Evolutionary conservation across 2,888 invertebrate genomes (phyloP).

Genomic region (Carcina quercana): DNA sequence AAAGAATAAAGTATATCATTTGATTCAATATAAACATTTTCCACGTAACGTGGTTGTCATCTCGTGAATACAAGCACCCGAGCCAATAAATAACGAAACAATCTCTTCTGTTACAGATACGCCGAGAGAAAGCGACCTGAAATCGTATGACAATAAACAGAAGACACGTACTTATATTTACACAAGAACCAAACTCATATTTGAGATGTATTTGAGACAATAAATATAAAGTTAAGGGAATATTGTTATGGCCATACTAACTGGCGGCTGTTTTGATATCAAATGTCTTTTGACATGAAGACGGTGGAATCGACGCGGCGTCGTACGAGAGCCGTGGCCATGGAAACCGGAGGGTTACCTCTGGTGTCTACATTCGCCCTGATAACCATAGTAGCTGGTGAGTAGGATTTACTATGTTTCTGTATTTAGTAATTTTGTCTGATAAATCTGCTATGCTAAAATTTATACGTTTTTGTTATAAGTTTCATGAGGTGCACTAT

Average conservation of each 20-base stretch:
- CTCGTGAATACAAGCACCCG: too few species aligned
- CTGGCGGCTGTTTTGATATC: slow-evolving; percentile 25
- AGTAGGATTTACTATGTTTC: slow-evolving; percentile 21
- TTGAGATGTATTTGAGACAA: slow-evolving; percentile 25
- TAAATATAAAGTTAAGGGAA: slow-evolving; percentile 21
- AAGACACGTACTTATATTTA: slow-evolving; percentile 15
- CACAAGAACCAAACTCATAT: slow-evolving; percentile 11
- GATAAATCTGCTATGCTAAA: neutral
- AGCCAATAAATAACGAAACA: too few species aligned
- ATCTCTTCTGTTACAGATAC: slow-evolving; percentile 46
- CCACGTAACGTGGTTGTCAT: too few species aligned
- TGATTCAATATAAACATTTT: too few species aligned
- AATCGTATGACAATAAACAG: slow-evolving; percentile 32
- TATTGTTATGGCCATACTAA: slow-evolving; percentile 33
- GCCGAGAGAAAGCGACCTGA: slow-evolving; percentile 19
- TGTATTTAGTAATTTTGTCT: too few species aligned
- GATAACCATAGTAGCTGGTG: slow-evolving; percentile 66
- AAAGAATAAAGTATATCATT: too few species aligned
- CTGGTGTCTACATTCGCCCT: slow-evolving; percentile 63
- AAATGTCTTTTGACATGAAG: slow-evolving; percentile 46
- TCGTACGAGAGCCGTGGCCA: slow-evolving; percentile 43
- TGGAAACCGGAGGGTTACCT: slow-evolving; percentile 62
- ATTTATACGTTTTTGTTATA: too few species aligned
- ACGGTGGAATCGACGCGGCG: slow-evolving; percentile 39
- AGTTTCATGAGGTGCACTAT: too few species aligned